Evolutionary conservation across 2,888 invertebrate species (phyloP).

Genomic region (Diarsia mendica): DNA sequence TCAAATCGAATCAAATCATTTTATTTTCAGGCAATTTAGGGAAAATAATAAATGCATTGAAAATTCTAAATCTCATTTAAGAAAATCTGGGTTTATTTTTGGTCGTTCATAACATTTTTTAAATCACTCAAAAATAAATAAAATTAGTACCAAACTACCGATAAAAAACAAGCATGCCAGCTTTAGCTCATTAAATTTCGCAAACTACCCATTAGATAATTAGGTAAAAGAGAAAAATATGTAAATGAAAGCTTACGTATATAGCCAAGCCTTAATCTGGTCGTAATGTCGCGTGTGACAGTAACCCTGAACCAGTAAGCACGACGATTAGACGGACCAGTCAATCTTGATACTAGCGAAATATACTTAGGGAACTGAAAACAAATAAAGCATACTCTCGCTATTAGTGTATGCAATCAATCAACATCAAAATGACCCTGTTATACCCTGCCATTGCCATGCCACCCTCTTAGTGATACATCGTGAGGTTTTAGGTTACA

Average conservation of each 20-base stretch:
- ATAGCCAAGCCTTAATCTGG: conserved; percentile 50
- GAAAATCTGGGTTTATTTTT: neutral
- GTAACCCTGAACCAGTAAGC: conserved; percentile 45
- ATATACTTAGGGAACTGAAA: neutral
- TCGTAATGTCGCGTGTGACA: conserved; percentile 56
- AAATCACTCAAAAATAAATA: neutral
- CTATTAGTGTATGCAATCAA: neutral
- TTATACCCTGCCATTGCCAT: too few relatives aligned
- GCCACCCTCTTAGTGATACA: too few relatives aligned
- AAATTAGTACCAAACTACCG: neutral
- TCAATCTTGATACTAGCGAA: neutral
- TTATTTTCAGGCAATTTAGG: too few relatives aligned
- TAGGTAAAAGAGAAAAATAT: conserved; percentile 41
- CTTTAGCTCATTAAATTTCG: conserved; percentile 30
- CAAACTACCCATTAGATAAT: conserved; percentile 40
- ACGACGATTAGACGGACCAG: conserved; percentile 24
- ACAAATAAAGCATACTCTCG: too few relatives aligned
- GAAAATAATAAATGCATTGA: neutral
- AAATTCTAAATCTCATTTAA: neutral
- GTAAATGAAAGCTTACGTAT: conserved; percentile 24
- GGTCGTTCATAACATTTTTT: neutral
- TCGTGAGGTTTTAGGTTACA: too few relatives aligned
- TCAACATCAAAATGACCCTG: neutral
- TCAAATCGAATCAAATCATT: too few relatives aligned
- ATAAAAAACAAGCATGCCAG: conserved; percentile 29